A percentile compares a stretch with the other conserved stretches of the same genome.
Conservation (phyloP, 2,113 vertebrate species). For the Corythornis cristatus region DNA sequence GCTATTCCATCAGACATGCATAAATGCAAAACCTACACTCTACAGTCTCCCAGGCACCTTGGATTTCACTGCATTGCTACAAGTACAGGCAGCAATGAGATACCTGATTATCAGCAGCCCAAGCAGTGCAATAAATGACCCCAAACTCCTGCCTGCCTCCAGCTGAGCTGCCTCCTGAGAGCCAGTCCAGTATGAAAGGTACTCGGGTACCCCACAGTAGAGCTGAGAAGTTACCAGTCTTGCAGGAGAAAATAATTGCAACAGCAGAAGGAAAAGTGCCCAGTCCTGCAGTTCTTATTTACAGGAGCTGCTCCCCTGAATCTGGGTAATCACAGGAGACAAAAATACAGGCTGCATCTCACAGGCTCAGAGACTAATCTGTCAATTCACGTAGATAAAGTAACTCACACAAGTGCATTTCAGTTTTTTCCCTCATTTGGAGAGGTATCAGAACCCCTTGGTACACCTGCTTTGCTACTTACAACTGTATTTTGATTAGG, state of each 20-base stretch:
- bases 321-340: neutral
- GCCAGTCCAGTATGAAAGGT: neutral
- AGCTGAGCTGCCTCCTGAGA: neutral
- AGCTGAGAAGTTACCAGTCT: neutral
- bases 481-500: neutral
- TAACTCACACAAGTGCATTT: neutral
- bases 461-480: neutral
- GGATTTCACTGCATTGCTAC: neutral
- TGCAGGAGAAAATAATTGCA: neutral
- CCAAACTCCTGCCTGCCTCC: neutral
- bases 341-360: neutral
- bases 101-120: neutral
- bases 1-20: neutral
- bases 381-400: neutral
- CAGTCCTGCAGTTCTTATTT: neutral
- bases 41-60: neutral
- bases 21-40: neutral
- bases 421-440: neutral
- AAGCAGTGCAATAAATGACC: neutral
- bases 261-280: neutral
- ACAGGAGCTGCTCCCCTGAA: neutral
- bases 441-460: neutral
- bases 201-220: neutral
- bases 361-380: neutral
- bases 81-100: neutral